Percentiles rank a stretch among this genome's conserved stretches.
phyloP scores from a whole-genome alignment of 1,140 invertebrate genomes.

The Helicoverpa zea region DNA sequence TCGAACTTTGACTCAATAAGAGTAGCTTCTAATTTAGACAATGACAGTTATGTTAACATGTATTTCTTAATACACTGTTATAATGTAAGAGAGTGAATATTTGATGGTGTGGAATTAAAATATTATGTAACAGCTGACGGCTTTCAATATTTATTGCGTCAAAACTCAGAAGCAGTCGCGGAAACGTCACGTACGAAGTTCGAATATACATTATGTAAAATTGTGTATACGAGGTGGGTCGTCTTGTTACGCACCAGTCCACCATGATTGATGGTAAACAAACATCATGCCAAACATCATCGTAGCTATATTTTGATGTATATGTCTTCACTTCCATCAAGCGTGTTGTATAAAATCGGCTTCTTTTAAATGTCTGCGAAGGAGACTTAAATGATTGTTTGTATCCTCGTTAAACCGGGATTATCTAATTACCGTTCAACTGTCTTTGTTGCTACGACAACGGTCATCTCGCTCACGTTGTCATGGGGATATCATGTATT shows the following conservation, averaged over 20 bases:
- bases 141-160: slow-evolving; percentile 34
- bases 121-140: slow-evolving; percentile 17
- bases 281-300: slow-evolving; percentile 48
- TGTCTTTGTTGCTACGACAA: background rate
- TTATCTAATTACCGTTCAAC: slow-evolving; percentile 20
- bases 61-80: background rate
- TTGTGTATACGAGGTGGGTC: background rate
- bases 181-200: background rate
- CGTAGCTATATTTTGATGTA: slow-evolving; percentile 51
- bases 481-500: slow-evolving; percentile 26
- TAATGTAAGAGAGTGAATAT: background rate
- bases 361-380: slow-evolving; percentile 11
- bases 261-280: slow-evolving; percentile 56
- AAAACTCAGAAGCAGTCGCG: background rate
- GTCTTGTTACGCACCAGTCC: slow-evolving; percentile 31
- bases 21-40: background rate
- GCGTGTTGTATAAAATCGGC: slow-evolving; percentile 5
- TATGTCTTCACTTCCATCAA: slow-evolving; percentile 36
- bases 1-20: background rate
- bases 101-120: slow-evolving; percentile 21
- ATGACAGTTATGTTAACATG: background rate
- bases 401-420: background rate
- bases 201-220: background rate
- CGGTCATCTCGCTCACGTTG: slow-evolving; percentile 7
- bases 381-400: slow-evolving; percentile 4